A percentile compares a stretch with the other conserved stretches of the same genome.
phyloP scores from a whole-genome alignment of 2,113 vertebrate species.

The Puffinus mauretanicus region DNA sequence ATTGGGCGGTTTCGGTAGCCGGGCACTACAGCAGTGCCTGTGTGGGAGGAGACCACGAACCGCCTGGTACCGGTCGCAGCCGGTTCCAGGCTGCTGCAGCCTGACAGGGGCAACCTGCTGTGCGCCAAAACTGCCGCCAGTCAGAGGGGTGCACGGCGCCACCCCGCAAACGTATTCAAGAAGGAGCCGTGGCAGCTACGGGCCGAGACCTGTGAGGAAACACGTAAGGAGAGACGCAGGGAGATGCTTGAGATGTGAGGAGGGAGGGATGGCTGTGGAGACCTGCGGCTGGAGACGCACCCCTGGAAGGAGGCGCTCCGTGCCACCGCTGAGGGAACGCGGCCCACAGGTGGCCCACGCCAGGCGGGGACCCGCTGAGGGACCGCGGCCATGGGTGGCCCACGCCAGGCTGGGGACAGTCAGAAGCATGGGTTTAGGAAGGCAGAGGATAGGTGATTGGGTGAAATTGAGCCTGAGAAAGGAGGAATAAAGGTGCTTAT shows the following conservation, averaged over 20 bases:
- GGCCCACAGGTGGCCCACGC: rapidly evolving
- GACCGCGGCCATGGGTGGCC: rapidly evolving
- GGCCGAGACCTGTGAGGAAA: rapidly evolving
- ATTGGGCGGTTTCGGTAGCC: rapidly evolving
- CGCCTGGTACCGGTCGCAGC: rapidly evolving
- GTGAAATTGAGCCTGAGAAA: neutral
- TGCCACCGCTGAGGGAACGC: rapidly evolving
- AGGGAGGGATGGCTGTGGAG: neutral
- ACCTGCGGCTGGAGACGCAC: rapidly evolving
- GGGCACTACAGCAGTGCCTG: too few species aligned
- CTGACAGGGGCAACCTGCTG: rapidly evolving
- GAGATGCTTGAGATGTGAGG: rapidly evolving
- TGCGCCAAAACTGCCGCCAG: rapidly evolving
- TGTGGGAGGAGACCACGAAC: rapidly evolving
- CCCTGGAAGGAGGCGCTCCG: neutral
- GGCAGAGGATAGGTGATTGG: too few species aligned
- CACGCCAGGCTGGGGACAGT: rapidly evolving
- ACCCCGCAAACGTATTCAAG: rapidly evolving
- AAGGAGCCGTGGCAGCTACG: neutral
- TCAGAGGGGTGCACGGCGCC: rapidly evolving
- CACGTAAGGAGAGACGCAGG: rapidly evolving
- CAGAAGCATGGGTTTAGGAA: neutral
- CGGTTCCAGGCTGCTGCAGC: neutral
- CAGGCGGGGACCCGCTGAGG: neutral
- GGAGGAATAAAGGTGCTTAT: neutral